Evolutionary conservation across 1,140 invertebrate species (phyloP).

Genomic region (Magallana gigas): DNA sequence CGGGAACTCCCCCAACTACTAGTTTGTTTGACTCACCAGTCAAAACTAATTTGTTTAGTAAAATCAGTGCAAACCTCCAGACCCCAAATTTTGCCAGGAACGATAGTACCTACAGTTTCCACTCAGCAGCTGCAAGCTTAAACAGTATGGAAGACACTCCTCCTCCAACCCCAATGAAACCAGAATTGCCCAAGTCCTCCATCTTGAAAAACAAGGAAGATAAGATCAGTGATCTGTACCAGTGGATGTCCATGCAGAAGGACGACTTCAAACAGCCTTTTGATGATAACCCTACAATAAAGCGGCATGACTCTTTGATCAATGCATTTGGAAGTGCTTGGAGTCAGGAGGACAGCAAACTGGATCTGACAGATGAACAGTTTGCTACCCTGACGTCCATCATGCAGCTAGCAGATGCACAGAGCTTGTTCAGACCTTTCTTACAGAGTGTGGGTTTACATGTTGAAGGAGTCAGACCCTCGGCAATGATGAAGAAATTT

Average conservation of each 20-base stretch:
- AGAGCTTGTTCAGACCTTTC: slow-evolving; percentile 78
- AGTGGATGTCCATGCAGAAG: slow-evolving; percentile 96
- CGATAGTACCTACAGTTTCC: slow-evolving; percentile 83
- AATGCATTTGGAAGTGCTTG: slow-evolving; percentile 72
- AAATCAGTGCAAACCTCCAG: slow-evolving; percentile 76
- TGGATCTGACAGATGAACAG: slow-evolving; percentile 69
- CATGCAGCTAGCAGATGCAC: slow-evolving; percentile 76
- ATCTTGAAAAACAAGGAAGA: slow-evolving; percentile 72
- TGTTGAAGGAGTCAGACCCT: slow-evolving; percentile 76
- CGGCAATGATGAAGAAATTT: slow-evolving; percentile 85
- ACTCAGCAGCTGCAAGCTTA: slow-evolving; percentile 80
- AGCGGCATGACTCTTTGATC: slow-evolving; percentile 71
- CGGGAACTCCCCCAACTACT: not conserved
- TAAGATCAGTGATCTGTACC: slow-evolving; percentile 89
- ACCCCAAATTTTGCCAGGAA: slow-evolving; percentile 87
- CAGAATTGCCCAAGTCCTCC: slow-evolving; percentile 60
- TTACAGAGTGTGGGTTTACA: slow-evolving; percentile 77
- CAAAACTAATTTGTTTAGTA: slow-evolving; percentile 62
- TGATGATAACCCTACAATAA: slow-evolving; percentile 53
- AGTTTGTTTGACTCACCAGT: slow-evolving; percentile 48
- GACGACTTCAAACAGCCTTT: slow-evolving; percentile 53
- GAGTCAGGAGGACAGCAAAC: slow-evolving; percentile 76
- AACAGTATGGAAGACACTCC: slow-evolving; percentile 69
- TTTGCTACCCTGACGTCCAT: slow-evolving; percentile 73
- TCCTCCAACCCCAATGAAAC: slow-evolving; percentile 69